These are phyloP conservation scores for Drosophila sucinea DNA, from an alignment of 1,140 invertebrate genomes.

Conservation along the genomic window DNA sequence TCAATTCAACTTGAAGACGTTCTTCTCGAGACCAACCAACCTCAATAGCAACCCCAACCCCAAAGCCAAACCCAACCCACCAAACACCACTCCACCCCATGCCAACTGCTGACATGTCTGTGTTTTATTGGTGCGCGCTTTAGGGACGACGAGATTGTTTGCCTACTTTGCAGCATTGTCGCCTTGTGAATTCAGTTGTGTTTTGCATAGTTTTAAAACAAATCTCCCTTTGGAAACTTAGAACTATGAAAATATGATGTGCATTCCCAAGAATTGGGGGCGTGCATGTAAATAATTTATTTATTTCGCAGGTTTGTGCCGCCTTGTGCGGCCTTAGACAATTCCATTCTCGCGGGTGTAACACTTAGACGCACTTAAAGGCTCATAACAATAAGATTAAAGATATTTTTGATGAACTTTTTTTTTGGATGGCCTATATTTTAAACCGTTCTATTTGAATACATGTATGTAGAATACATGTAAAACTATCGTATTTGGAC, in stretches of 20 bases:
- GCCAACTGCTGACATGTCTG: conserved; percentile 45
- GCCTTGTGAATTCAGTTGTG: conserved; percentile 66
- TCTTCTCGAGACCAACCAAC: conserved; percentile 18
- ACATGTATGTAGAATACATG: too few species aligned
- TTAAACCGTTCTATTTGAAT: too few species aligned
- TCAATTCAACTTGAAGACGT: conserved; percentile 78
- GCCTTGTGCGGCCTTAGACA: background rate
- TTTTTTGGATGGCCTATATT: too few species aligned
- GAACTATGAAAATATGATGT: conserved; percentile 73
- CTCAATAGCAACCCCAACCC: background rate
- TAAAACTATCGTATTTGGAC: too few species aligned
- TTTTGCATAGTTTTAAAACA: conserved; percentile 74
- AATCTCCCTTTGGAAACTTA: conserved; percentile 45
- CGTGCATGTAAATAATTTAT: conserved; percentile 74
- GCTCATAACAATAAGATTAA: too few species aligned
- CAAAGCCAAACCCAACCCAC: background rate
- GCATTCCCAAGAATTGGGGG: conserved; percentile 5
- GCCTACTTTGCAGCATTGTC: conserved; percentile 63
- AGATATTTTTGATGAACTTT: too few species aligned
- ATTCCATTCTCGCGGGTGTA: too few species aligned
- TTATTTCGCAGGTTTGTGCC: conserved; percentile 35
- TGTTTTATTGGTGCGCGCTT: conserved; percentile 76
- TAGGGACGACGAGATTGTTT: conserved; percentile 64
- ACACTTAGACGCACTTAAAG: too few species aligned
- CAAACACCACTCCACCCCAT: conserved; percentile 16